These are phyloP conservation scores for Polyploca ridens DNA, from an alignment of 2,888 invertebrate genomes.

Conservation along the genomic window DNA sequence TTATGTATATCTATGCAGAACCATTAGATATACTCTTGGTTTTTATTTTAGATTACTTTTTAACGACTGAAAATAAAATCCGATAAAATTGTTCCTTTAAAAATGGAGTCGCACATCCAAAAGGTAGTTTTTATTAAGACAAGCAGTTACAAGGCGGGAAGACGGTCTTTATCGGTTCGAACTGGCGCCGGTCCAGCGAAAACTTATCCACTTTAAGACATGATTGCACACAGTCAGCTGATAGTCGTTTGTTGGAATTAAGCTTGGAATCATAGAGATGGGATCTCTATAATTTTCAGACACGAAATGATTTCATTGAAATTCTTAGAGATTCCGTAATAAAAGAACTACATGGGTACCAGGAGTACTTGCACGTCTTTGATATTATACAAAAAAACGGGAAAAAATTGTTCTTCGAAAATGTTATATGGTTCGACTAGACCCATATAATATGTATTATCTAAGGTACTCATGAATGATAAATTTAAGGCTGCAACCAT, in stretches of 20 bases:
- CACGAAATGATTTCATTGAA: neutral
- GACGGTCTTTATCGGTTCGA: constrained; percentile 47
- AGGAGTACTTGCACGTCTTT: too few relatives aligned
- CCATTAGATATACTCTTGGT: too few relatives aligned
- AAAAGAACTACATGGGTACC: too few relatives aligned
- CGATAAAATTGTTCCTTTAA: neutral
- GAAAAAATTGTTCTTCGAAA: too few relatives aligned
- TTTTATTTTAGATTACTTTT: too few relatives aligned
- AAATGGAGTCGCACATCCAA: constrained; percentile 17
- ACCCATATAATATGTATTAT: too few relatives aligned
- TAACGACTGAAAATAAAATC: neutral
- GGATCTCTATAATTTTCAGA: constrained; percentile 4
- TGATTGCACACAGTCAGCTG: constrained; percentile 51
- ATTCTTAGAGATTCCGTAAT: neutral
- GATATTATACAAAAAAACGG: too few relatives aligned
- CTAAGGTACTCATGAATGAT: too few relatives aligned
- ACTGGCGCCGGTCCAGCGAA: constrained; percentile 58
- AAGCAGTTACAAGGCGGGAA: constrained; percentile 42
- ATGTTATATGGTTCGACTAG: too few relatives aligned
- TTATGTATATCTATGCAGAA: too few relatives aligned
- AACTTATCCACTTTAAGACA: constrained; percentile 66
- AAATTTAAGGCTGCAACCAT: too few relatives aligned
- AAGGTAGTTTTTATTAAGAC: constrained; percentile 41
- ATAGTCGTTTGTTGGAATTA: constrained; percentile 25
- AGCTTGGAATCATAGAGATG: constrained; percentile 7